Evolutionary conservation across 2,113 vertebrate species (phyloP).

Genomic region (Galeopterus variegatus): DNA sequence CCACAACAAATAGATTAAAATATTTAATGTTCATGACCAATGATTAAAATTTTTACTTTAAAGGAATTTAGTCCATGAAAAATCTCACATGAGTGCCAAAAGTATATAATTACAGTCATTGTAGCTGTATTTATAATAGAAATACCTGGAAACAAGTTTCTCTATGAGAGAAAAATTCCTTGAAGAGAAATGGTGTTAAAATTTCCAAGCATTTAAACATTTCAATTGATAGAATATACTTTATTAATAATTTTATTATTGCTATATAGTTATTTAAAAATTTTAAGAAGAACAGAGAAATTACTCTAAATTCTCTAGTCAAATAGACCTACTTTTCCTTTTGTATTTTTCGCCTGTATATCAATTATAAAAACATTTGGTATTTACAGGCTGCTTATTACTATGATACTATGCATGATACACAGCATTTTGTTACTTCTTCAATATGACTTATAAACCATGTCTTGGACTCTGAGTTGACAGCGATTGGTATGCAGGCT

Average conservation of each 20-base stretch:
- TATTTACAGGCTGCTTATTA: neutral
- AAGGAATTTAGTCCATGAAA: slow-evolving; percentile 41
- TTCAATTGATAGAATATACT: neutral
- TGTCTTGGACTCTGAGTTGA: neutral
- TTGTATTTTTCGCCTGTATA: neutral
- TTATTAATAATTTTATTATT: slow-evolving; percentile 38
- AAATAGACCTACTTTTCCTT: neutral
- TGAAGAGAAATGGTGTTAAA: neutral
- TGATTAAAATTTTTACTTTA: slow-evolving; percentile 35
- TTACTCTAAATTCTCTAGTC: neutral
- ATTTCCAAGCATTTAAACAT: neutral
- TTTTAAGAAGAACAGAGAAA: neutral
- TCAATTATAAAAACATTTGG: neutral
- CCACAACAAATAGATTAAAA: slow-evolving; percentile 18
- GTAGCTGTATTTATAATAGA: slow-evolving; percentile 15
- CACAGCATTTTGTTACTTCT: neutral
- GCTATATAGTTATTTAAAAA: neutral
- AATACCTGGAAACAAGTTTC: neutral
- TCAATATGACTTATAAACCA: neutral
- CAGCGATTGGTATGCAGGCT: neutral
- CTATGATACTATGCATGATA: neutral
- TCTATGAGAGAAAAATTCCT: slow-evolving; percentile 34
- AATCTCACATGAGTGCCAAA: neutral
- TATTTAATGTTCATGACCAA: neutral
- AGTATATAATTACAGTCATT: neutral